These are phyloP conservation scores for Phyllopteryx taeniolatus DNA, from an alignment of 2,113 vertebrate species.

Conservation along the genomic window DNA sequence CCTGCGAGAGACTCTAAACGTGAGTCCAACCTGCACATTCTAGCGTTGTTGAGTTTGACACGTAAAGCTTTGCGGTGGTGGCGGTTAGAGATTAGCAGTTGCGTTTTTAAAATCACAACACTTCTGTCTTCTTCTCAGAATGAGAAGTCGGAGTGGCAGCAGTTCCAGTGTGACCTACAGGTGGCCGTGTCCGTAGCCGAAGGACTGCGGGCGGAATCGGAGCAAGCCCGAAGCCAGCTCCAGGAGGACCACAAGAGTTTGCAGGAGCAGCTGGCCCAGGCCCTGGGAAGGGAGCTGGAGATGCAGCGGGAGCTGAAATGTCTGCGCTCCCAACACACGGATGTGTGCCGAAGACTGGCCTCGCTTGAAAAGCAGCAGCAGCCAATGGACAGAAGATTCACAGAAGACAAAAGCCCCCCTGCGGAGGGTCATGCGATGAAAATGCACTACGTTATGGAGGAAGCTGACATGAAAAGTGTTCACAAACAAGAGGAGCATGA, in stretches of 20 bases:
- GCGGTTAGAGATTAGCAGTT: too few species aligned
- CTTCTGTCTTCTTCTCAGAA: slow-evolving; percentile 36
- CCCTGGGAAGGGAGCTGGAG: slow-evolving; percentile 43
- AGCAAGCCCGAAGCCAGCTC: slow-evolving; percentile 57
- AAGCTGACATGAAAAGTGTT: background rate
- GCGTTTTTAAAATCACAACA: background rate
- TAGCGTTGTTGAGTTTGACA: background rate
- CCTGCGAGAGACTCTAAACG: slow-evolving; percentile 62
- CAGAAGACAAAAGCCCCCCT: slow-evolving; percentile 3
- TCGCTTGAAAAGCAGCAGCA: slow-evolving; percentile 42
- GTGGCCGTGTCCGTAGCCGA: slow-evolving; percentile 75
- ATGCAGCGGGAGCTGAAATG: slow-evolving; percentile 47
- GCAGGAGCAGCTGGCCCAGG: slow-evolving; percentile 52
- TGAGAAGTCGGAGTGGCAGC: slow-evolving; percentile 70
- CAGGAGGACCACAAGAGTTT: slow-evolving; percentile 46
- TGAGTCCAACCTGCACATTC: slow-evolving; percentile 32
- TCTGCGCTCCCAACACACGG: slow-evolving; percentile 47
- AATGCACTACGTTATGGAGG: background rate
- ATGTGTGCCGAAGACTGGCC: slow-evolving; percentile 40
- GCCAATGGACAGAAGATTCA: slow-evolving; percentile 12
- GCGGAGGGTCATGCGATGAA: background rate
- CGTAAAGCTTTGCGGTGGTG: background rate
- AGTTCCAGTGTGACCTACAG: slow-evolving; percentile 77
- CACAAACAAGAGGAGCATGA: slow-evolving; percentile 16
- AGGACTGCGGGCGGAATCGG: slow-evolving; percentile 67